A percentile compares a stretch with the other conserved stretches of the same genome.
Evolutionary conservation across 2,888 invertebrate genomes (phyloP).

Genomic region (Mesoligia furuncula): DNA sequence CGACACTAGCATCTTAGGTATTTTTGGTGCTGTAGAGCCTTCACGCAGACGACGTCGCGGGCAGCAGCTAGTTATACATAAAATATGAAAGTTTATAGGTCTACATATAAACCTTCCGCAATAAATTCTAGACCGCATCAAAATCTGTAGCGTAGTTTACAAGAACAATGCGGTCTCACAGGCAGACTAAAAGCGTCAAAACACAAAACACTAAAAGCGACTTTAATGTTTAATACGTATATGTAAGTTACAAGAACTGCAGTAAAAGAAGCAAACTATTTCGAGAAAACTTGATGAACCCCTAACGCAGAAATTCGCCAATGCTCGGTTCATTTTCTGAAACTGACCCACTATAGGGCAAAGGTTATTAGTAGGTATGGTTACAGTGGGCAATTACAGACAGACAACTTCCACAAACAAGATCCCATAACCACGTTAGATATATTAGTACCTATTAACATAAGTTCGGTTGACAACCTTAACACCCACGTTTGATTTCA

Average conservation of each 20-base stretch:
- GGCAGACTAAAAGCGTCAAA: too few relatives aligned
- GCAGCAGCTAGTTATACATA: too few relatives aligned
- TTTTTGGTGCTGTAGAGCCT: too few relatives aligned
- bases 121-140: not conserved
- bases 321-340: not conserved
- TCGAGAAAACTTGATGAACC: not conserved
- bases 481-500: not conserved
- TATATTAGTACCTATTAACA: not conserved
- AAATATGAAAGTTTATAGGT: not conserved
- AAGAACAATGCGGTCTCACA: not conserved
- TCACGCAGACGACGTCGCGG: too few relatives aligned
- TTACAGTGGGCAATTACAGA: not conserved
- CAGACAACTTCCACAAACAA: not conserved
- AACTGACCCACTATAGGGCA: not conserved
- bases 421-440: not conserved
- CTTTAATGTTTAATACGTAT: not conserved
- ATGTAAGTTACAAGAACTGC: not conserved
- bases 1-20: too few relatives aligned
- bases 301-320: not conserved
- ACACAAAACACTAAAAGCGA: too few relatives aligned
- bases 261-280: not conserved
- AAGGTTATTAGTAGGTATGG: too few relatives aligned
- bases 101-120: not conserved
- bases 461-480: not conserved
- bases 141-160: not conserved